phyloP scores from a whole-genome alignment of 2,797 vertebrate genomes.

The Neosalanx taihuensis region DNA sequence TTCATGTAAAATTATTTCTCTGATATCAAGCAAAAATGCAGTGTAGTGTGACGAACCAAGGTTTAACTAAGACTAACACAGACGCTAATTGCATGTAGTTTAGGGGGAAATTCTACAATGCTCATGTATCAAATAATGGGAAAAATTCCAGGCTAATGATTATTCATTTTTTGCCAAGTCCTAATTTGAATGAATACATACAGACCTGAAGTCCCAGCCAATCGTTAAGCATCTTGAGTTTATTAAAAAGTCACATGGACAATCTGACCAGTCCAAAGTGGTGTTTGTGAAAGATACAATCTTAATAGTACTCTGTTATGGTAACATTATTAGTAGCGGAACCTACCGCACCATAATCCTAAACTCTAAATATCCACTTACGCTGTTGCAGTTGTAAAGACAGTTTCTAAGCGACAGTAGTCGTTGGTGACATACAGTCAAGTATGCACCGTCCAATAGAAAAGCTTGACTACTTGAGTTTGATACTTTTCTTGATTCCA shows the following conservation, averaged over 20 bases:
- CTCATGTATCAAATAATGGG: background rate
- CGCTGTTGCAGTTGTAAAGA: too few relatives aligned
- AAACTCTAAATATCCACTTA: background rate
- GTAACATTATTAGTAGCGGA: background rate
- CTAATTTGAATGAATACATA: background rate
- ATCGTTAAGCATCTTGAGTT: background rate
- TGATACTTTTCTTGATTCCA: constrained; percentile 91
- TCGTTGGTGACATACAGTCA: background rate
- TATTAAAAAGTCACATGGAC: background rate
- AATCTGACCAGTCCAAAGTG: background rate
- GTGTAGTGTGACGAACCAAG: background rate
- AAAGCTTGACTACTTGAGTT: constrained; percentile 77
- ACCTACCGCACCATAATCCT: background rate
- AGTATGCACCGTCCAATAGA: background rate
- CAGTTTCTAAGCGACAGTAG: too few relatives aligned
- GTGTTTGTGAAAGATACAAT: background rate
- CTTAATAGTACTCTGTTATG: background rate
- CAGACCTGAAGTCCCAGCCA: background rate
- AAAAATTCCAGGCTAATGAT: background rate
- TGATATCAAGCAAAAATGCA: background rate
- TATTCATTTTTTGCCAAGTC: background rate
- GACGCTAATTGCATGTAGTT: background rate
- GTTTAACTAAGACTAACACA: background rate
- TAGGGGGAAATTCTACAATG: too few relatives aligned
- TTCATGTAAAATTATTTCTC: background rate